Conservation (phyloP, 2,797 vertebrate species). For the Sandelia bainsii region DNA sequence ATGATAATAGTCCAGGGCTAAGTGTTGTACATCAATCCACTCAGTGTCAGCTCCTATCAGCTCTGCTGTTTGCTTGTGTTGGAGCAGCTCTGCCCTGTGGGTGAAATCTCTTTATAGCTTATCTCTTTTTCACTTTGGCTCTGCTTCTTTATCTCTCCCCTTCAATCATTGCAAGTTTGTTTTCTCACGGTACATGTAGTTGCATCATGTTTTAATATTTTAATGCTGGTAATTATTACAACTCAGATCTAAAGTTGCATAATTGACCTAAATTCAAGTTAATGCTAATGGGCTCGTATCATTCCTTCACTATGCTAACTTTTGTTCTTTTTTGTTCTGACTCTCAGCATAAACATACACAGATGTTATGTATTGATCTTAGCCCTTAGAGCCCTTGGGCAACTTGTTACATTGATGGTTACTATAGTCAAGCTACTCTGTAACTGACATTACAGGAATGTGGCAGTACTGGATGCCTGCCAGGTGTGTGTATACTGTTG, state of each 20-base stretch:
- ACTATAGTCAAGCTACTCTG: slow-evolving; percentile 7
- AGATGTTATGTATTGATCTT: slow-evolving; percentile 15
- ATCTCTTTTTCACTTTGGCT: slow-evolving; percentile 10
- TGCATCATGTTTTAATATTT: slow-evolving; percentile 10
- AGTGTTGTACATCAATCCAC: slow-evolving; percentile 44
- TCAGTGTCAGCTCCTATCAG: slow-evolving; percentile 43
- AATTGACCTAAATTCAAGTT: slow-evolving; percentile 1
- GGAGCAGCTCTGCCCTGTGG: slow-evolving; percentile 24
- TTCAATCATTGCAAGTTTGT: background rate
- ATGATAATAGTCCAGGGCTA: slow-evolving; percentile 40
- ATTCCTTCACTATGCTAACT: background rate
- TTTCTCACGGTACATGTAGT: slow-evolving; percentile 7
- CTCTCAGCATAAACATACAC: background rate
- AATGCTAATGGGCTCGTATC: no score
- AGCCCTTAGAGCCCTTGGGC: slow-evolving; percentile 9
- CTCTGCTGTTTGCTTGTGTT: slow-evolving; percentile 42
- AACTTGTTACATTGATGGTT: slow-evolving; percentile 14
- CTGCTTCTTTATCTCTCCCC: background rate
- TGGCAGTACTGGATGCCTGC: slow-evolving; percentile 26
- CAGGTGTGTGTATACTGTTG: slow-evolving; percentile 20
- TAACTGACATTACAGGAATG: slow-evolving; percentile 39
- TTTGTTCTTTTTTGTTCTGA: slow-evolving; percentile 11
- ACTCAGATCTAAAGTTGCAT: background rate
- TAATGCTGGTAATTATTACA: background rate
- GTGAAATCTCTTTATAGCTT: slow-evolving; percentile 27